Evolutionary conservation across 1,140 invertebrate genomes (phyloP), one percentile per base, ranked within the genome.

Genomic region (Aphelenchoides fujianensis): DNA sequence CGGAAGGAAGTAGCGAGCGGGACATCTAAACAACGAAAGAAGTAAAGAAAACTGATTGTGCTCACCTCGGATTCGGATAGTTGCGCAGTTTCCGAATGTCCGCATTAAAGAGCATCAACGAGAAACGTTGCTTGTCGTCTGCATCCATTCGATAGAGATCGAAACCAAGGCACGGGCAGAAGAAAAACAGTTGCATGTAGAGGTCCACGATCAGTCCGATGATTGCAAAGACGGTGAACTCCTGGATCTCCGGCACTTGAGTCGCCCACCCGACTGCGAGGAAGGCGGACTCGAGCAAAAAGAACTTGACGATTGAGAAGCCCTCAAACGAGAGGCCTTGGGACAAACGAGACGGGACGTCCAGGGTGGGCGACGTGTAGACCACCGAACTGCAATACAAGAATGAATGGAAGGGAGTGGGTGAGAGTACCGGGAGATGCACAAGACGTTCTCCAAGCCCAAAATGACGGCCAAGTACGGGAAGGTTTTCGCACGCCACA

Each of bases 381-480:
- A 81, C 79, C 23, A 81, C 79, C 12, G 80, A 77, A 59, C 77
- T 80, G 53, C 77, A 66, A 19, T 12, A 31, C 31, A 41, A 0
- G 31, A 35, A 23, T n/a, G 9, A 62, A 2, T n/a, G n/a, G 32
- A 69, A 72, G 23, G 30, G n/a, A 66, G 32, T 23, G 19, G 7
- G 32, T 72, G 16, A 5, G 61, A 77, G 61, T 35, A 74, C 77
- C 77, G 63, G n/a, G 79, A 81, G 7, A 81, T 81, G 59, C 80
- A 82, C 19, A 98, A 85, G 31, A 95, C 91, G 85, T 98, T 98
- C 86, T 98, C 96, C 5, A 97, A 86, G 16, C 95, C 94, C 69
- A 98, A 91, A 12, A 97, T 89, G 48, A 97, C 91, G 0, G 96
- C 91, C 54, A 98, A 85, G 86, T 97, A 97, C 0, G 95, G 95